Evolutionary conservation across 2,888 invertebrate genomes (phyloP).

Genomic region (Xanthia icteritia): DNA sequence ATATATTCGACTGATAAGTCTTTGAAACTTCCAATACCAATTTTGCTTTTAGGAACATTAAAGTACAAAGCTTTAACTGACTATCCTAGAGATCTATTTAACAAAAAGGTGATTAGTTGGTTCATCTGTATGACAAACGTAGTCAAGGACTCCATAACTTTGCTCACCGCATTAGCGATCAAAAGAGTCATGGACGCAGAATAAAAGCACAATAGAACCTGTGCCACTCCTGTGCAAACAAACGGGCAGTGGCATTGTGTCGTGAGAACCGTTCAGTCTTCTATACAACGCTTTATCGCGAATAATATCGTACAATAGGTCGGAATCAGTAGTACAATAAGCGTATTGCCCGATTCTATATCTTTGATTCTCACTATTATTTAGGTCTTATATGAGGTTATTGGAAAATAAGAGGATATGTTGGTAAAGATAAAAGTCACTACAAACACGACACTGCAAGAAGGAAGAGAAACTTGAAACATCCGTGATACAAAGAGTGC

Average conservation of each 20-base stretch:
- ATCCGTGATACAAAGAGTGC: not conserved
- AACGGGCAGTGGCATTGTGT: conserved; percentile 39
- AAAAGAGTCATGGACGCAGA: conserved; percentile 29
- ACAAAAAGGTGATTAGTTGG: not conserved
- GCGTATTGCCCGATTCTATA: conserved; percentile 7
- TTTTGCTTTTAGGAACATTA: not conserved
- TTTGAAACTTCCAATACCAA: not conserved
- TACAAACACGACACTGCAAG: not conserved
- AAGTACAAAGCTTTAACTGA: not conserved
- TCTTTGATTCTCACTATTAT: conserved; percentile 8
- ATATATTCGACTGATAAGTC: not conserved
- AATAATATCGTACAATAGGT: conserved; percentile 49
- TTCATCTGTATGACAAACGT: not conserved
- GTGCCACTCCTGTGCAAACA: conserved; percentile 43
- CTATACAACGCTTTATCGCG: conserved; percentile 41
- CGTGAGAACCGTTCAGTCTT: conserved; percentile 39
- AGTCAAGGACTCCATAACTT: conserved; percentile 20
- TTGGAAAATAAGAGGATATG: conserved; percentile 1
- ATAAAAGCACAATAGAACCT: conserved; percentile 34
- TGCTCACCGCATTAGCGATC: conserved; percentile 8
- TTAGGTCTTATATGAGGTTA: not conserved
- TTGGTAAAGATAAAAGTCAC: not conserved
- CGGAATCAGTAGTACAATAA: conserved; percentile 29
- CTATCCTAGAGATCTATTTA: not conserved
- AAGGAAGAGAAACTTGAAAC: conserved; percentile 4